Evolutionary conservation across 1,140 invertebrate species (phyloP).

Genomic region (Dendrolimus punctatus): DNA sequence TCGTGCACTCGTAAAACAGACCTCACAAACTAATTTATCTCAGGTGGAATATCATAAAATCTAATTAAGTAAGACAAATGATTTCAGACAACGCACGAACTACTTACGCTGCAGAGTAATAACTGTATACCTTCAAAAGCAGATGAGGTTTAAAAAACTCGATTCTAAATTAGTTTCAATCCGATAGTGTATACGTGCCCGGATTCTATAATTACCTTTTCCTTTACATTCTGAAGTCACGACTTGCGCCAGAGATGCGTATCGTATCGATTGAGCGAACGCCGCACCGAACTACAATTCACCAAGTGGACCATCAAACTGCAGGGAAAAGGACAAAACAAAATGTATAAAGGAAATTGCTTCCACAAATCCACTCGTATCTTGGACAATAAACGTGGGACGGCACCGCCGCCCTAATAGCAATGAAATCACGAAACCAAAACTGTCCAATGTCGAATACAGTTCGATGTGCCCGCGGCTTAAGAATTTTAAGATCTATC

Average conservation of each 20-base stretch:
- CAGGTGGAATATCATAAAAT: too few species aligned
- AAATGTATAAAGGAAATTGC: conserved; percentile 72
- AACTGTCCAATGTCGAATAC: conserved; percentile 57
- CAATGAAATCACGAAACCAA: conserved; percentile 71
- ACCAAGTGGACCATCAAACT: conserved; percentile 66
- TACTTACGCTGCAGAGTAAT: too few species aligned
- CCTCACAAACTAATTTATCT: too few species aligned
- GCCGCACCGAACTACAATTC: conserved; percentile 50
- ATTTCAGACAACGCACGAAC: too few species aligned
- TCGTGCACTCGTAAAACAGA: too few species aligned
- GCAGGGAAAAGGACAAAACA: conserved; percentile 69
- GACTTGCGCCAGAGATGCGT: conserved; percentile 47
- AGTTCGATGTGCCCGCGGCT: conserved; percentile 37
- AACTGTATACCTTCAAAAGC: too few species aligned
- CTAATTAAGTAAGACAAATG: too few species aligned
- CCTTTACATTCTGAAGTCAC: conserved; percentile 25
- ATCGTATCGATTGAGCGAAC: conserved; percentile 49
- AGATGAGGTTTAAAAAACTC: conserved; percentile 39
- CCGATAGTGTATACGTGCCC: conserved; percentile 49
- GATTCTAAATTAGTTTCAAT: conserved; percentile 56
- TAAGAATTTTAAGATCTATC: conserved; percentile 37
- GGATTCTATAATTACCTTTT: conserved; percentile 57
- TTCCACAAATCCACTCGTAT: conserved; percentile 71
- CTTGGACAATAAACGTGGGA: conserved; percentile 69
- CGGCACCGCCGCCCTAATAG: conserved; percentile 63